Evolutionary conservation across 2,113 vertebrate genomes (phyloP), one percentile per base, ranked within the genome.

Genomic region (Ptilonorhynchus violaceus): DNA sequence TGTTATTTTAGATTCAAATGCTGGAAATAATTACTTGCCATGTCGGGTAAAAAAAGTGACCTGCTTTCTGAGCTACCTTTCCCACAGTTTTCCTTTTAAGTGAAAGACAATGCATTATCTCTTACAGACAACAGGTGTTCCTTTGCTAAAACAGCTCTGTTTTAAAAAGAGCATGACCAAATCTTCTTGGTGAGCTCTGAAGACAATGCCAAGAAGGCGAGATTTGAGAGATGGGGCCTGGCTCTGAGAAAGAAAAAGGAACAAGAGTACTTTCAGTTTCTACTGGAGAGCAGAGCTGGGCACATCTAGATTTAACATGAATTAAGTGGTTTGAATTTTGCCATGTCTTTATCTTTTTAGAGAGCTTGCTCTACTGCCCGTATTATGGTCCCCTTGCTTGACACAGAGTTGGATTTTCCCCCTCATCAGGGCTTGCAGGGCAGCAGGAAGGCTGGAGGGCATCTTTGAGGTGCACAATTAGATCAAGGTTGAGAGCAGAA

Each of bases 221-320:
- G 16, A 6, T 82, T 31, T 75, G 63, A 68, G 69, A 66, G 17
- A 42, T 14, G 18, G 5, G 12, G 11, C 14, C 11, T 82, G 27
- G 23, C 8, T 85, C 20, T 55, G 39, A 59, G 18, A 56, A 82
- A 73, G 21, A 5, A 75, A 66, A 63, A 79, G 41, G 20, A 75
- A 6, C 4, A 2, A 3, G 11, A 41, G 9, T 24, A n/a, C 13
- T 49, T 91, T 87, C 0, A 0, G 4, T n/a, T 33, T 62, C 24
- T 68, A 17, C 25, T 21, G 28, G 6, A 70, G 10, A 77, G 21
- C 21, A 62, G 27, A 86, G 15, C 4, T 18, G 22, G 77, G 18
- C 13, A 16, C 5, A 14, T 49, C 19, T 59, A 59, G 30, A 83
- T 70, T 80, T 70, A 56, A 42, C 0, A 1, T 23, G 3, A 79